Base-by-base conservation (phyloP, 1,140 invertebrate species). In the Whitmania pigra region DNA sequence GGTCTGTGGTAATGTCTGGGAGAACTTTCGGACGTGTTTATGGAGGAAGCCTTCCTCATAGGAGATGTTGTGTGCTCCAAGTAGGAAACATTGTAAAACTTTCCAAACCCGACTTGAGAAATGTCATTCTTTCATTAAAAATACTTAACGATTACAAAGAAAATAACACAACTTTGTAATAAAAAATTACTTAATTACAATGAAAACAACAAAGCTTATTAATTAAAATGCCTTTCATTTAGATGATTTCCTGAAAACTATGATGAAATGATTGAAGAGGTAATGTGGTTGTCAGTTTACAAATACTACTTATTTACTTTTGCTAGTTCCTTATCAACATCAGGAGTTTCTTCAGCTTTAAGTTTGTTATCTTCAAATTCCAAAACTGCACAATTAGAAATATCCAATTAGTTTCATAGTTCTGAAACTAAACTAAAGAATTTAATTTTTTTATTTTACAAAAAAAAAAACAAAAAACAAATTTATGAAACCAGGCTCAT, bases 71-170 rank as follows among this genome's bases (percentile, higher is more conserved):
- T 73, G 17, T 76, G 74, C 27, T 76, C 75, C 43, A 80, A 68
- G 67, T 79, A 80, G 74, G 78, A 79, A 13, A 71, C 75, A 22
- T 76, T 78, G 77, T 79, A 80, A 69, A 80, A 79, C 69, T 78
- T 77, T 0, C 79, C 79, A 75, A 76, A 80, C n/a, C 73, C 57
- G 13, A 75, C 72, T 43, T 73, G 69, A 49, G 27, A 63, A 13
- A 25, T 20, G 11, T 63, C 22, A 15, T 63, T 3, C 29, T n/a
- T 63, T 63, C 6, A 17, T 63, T 11, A 49, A 17, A 17, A 49
- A 49, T 49, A 49, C 43, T 36, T 36, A n/a, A n/a, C n/a, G 31
- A 6, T 36, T 36, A 36, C 31, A 36, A 36, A 3, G 31, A 36
- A 36, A 36, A 36, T 36, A 36, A 36, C 31, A 36, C 31, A 36